A percentile compares a stretch with the other conserved stretches of the same genome.
phyloP scores from a whole-genome alignment of 2,113 vertebrate species.

The Enhydra lutris region DNA sequence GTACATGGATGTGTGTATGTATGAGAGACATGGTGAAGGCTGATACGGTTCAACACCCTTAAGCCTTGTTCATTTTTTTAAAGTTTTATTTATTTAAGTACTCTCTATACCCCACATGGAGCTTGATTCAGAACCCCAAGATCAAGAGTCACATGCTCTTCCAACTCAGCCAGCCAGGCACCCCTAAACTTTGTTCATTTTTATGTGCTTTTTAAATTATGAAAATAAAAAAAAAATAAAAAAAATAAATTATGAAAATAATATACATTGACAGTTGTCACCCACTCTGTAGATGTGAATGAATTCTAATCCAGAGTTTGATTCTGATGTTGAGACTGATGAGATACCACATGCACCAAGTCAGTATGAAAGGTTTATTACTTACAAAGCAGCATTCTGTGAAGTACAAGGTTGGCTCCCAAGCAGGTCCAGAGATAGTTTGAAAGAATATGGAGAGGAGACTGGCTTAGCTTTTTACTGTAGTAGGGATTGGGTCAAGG shows the following conservation, averaged over 20 bases:
- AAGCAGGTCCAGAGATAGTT: not conserved
- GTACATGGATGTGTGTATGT: not conserved
- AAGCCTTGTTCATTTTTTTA: not conserved
- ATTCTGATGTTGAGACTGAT: not conserved
- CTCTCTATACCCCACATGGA: not conserved
- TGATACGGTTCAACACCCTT: not conserved
- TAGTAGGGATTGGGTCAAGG: not conserved
- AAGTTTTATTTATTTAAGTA: not conserved
- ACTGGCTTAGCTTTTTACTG: not conserved
- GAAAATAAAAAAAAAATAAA: too few relatives aligned
- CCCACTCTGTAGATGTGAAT: not conserved
- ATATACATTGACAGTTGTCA: not conserved
- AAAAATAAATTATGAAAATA: not conserved
- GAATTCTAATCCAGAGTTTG: not conserved
- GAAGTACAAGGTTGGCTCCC: not conserved
- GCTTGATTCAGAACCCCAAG: not conserved
- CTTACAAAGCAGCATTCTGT: not conserved
- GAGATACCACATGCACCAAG: too few relatives aligned
- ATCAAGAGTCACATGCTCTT: not conserved
- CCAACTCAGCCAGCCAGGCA: not conserved
- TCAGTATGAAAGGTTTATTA: not conserved
- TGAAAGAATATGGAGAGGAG: not conserved
- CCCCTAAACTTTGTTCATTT: not conserved
- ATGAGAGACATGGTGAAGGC: not conserved
- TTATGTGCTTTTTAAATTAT: not conserved